Conservation (phyloP, 35 echinoderm and acorn worm species). For the Nesometra sesokonis region DNA sequence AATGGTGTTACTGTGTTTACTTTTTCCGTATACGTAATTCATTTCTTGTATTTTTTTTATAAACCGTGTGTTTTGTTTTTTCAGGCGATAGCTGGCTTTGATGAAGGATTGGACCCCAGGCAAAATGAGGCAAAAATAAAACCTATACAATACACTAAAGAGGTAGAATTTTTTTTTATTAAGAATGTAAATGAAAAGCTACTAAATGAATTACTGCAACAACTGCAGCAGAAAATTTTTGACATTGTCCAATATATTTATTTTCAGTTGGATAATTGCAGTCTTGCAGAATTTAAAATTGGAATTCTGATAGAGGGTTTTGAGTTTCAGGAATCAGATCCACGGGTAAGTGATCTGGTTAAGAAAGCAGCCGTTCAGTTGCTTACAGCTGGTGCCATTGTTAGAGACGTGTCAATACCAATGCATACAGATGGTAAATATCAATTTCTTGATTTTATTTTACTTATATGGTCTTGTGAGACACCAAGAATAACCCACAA, state of each 20-base stretch:
- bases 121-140: constrained; percentile 9
- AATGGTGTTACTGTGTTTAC: no score
- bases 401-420: not conserved
- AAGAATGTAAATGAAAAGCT: no score
- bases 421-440: not conserved
- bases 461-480: no score
- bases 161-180: no score
- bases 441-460: no score
- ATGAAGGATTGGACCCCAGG: constrained; percentile 40
- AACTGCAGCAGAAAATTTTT: no score
- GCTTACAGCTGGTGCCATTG: not conserved
- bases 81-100: constrained; percentile 37
- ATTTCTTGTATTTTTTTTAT: no score
- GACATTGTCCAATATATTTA: no score
- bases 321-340: not conserved
- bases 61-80: no score
- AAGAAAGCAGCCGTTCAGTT: constrained; percentile 3
- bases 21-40: no score
- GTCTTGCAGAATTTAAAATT: not conserved
- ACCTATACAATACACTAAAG: constrained; percentile 21
- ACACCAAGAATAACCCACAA: no score
- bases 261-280: not conserved
- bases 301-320: not conserved
- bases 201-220: no score
- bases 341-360: not conserved